phyloP scores from a whole-genome alignment of 2,888 invertebrate genomes.

The Pyrocoelia pectoralis region DNA sequence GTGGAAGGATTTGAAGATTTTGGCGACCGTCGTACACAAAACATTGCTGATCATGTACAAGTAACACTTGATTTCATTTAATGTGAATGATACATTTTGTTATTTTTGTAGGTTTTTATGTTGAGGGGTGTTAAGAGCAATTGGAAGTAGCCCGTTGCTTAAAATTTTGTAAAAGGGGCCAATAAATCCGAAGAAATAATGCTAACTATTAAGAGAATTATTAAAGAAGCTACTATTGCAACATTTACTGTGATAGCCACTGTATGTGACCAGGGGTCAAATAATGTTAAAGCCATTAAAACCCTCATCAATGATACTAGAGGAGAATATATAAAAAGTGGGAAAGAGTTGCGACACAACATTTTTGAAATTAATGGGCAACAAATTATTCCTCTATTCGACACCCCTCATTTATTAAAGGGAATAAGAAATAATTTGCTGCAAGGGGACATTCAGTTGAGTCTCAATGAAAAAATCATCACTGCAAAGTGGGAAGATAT shows the following conservation, averaged over 20 bases:
- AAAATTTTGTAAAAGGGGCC: slow-evolving; percentile 2
- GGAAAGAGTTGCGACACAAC: no score
- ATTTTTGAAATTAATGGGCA: neutral
- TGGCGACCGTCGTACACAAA: slow-evolving; percentile 14
- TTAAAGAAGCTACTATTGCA: neutral
- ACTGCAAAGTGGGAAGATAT: neutral
- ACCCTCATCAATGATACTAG: neutral
- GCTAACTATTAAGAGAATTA: neutral
- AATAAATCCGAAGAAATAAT: neutral
- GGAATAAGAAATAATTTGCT: slow-evolving; percentile 13
- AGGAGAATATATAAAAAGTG: no score
- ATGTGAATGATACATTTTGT: no score
- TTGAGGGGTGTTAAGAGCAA: neutral
- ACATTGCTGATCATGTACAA: slow-evolving; percentile 7
- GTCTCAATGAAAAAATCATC: neutral
- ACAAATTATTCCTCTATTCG: neutral
- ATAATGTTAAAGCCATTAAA: neutral
- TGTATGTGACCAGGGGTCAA: slow-evolving; percentile 2
- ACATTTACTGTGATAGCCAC: neutral
- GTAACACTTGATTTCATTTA: neutral
- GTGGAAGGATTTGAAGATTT: neutral
- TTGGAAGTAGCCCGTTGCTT: neutral
- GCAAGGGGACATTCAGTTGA: neutral
- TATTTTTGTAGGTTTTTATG: neutral
- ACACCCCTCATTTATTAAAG: slow-evolving; percentile 5